Evolutionary conservation across 2,888 invertebrate genomes (phyloP).

Genomic region (Hecatera dysodea): DNA sequence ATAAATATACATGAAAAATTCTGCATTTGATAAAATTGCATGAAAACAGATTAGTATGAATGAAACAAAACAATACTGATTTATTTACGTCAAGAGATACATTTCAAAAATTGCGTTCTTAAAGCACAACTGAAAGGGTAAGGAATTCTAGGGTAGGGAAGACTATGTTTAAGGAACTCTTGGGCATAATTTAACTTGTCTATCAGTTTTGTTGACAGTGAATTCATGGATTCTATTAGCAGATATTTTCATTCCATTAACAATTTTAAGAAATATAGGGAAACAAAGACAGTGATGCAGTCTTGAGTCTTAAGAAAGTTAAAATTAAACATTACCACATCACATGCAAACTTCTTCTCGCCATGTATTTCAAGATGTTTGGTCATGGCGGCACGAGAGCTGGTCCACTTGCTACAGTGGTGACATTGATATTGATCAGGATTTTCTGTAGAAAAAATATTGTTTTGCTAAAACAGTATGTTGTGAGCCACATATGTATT

Average conservation of each 20-base stretch:
- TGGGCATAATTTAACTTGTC: too few relatives aligned
- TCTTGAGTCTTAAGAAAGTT: too few relatives aligned
- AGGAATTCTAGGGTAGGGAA: too few relatives aligned
- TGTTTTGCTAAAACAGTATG: constrained; percentile 4
- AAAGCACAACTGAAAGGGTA: too few relatives aligned
- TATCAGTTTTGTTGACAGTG: background rate
- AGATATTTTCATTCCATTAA: background rate
- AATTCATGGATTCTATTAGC: background rate
- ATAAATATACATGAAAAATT: background rate
- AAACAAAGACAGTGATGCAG: too few relatives aligned
- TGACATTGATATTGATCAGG: constrained; percentile 93
- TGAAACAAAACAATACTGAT: too few relatives aligned
- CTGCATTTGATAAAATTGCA: background rate
- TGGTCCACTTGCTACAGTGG: constrained; percentile 93
- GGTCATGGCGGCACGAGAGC: constrained; percentile 94
- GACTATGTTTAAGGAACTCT: background rate
- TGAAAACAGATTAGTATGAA: too few relatives aligned
- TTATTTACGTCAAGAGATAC: background rate
- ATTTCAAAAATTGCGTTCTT: background rate
- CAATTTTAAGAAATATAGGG: background rate
- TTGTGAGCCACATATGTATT: background rate
- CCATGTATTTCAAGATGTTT: constrained; percentile 93
- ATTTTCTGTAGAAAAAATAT: constrained; percentile 66
- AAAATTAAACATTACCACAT: constrained; percentile 88
- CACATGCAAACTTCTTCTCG: constrained; percentile 93